Base-by-base conservation (phyloP, 1,140 invertebrate species). In the Euwallacea similis region DNA sequence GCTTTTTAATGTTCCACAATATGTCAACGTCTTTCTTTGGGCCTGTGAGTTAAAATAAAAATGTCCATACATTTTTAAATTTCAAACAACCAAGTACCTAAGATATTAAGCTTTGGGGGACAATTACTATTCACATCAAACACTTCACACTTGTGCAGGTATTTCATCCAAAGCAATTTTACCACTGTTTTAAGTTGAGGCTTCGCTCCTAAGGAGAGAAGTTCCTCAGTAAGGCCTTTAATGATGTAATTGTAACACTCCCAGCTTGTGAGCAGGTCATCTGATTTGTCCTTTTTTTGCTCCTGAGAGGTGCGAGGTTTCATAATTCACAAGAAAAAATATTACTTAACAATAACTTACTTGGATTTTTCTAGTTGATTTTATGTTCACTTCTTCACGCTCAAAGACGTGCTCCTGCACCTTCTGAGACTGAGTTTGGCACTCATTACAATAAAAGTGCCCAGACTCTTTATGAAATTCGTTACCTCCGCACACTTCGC, bases 231-330 rank as follows among this genome's bases (percentile, higher is more conserved):
- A 61, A 90, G 78, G 9, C 86, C 87, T 43, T 85, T 82, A 11
- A 91, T 76, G 42, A 88, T 83, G 70, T 87, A 85, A 82, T 91
- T 91, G 73, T 87, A 88, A 11, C 86, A 82, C 80, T 90, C 88
- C 88, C 87, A 89, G 9, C 85, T 84, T 1, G 88, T 90, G 73
- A 87, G 54, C n/a, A 43, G 6, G 83, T 46, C 86, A 0, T 62
- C 58, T 83, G 9, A 69, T 68, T 73, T 76, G 41, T 13, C 42
- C 21, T 44, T 66, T 64, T 62, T 55, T 21, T 13, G 6, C 15
- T 69, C 62, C 67, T 69, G 44, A 2, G 55, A 33, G 21, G 21
- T 33, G 21, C 21, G 21, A 33, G 21, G 21, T 69, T 66, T 75
- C 74, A 13, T 8, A 50, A 64, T 7, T 61, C 0, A 42, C 21